Evolutionary conservation across 2,113 vertebrate genomes (phyloP).

Genomic region (Sciurus niger): DNA sequence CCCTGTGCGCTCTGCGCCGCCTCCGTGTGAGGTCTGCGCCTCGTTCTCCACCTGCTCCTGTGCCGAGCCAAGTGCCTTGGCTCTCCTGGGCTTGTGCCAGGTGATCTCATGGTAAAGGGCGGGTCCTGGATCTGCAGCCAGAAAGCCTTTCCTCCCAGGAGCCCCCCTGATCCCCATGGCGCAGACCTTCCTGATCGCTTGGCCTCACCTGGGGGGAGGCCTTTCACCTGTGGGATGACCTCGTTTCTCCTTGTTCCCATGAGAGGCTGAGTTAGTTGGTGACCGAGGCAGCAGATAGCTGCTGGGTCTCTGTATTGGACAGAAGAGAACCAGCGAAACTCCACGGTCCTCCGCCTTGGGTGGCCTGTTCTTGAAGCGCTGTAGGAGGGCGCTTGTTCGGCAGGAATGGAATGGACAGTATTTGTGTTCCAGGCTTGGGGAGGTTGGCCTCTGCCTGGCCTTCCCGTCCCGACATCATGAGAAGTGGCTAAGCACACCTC

Average conservation of each 20-base stretch:
- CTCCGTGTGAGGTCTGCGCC: not conserved
- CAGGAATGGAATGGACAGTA: accelerated
- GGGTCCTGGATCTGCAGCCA: not conserved
- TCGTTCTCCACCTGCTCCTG: accelerated
- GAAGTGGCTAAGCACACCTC: not conserved
- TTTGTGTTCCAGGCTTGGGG: not conserved
- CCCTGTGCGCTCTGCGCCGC: too few species aligned
- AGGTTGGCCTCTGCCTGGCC: not conserved
- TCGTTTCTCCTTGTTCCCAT: accelerated
- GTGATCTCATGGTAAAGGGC: not conserved
- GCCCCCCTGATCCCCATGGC: accelerated
- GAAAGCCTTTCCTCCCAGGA: not conserved
- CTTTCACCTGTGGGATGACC: accelerated
- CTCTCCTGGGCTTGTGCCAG: accelerated
- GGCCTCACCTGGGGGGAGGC: not conserved
- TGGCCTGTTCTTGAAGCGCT: not conserved
- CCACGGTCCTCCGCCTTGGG: accelerated
- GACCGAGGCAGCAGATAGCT: not conserved
- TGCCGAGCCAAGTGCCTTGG: not conserved
- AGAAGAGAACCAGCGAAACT: not conserved
- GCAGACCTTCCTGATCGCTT: not conserved
- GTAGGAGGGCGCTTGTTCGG: accelerated
- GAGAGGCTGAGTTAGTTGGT: not conserved
- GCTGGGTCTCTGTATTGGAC: not conserved
- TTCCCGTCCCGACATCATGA: not conserved